phyloP scores from a whole-genome alignment of 2,888 invertebrate genomes.

The Andrena praecox region DNA sequence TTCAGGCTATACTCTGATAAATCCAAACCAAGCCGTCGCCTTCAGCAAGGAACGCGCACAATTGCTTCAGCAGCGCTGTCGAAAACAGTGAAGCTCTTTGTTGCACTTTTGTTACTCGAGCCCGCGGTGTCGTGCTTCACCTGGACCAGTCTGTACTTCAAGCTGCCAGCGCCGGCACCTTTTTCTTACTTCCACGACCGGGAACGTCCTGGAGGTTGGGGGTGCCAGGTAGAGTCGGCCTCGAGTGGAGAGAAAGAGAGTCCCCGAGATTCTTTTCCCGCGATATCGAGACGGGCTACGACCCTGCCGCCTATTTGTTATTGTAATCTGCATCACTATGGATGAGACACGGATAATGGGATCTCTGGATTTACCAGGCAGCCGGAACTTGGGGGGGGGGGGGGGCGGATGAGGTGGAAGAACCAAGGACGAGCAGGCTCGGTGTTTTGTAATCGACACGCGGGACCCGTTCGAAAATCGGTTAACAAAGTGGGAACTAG shows the following conservation, averaged over 20 bases:
- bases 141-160: slow-evolving; percentile 36
- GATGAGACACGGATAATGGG: slow-evolving; percentile 80
- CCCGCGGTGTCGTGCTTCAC: slow-evolving; percentile 6
- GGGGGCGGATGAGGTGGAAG: slow-evolving; percentile 35
- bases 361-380: slow-evolving; percentile 75
- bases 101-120: slow-evolving; percentile 18
- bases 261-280: slow-evolving; percentile 59
- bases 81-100: not conserved
- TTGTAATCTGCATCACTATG: slow-evolving; percentile 82
- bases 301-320: slow-evolving; percentile 79
- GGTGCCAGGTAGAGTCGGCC: slow-evolving; percentile 50
- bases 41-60: not conserved
- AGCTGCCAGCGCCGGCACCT: slow-evolving; percentile 46
- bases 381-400: slow-evolving; percentile 52
- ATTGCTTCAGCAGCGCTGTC: not conserved
- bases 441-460: slow-evolving; percentile 54
- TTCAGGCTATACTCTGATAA: not conserved
- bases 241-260: slow-evolving; percentile 27
- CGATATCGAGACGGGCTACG: slow-evolving; percentile 65
- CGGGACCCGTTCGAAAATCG: slow-evolving; percentile 29
- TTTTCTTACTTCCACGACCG: slow-evolving; percentile 46
- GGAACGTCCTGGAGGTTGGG: slow-evolving; percentile 41
- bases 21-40: not conserved
- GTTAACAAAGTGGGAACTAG: not conserved
- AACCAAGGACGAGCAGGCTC: slow-evolving; percentile 48